Evolutionary conservation across 2,888 invertebrate genomes (phyloP).

Genomic region (Diarsia dahlii): DNA sequence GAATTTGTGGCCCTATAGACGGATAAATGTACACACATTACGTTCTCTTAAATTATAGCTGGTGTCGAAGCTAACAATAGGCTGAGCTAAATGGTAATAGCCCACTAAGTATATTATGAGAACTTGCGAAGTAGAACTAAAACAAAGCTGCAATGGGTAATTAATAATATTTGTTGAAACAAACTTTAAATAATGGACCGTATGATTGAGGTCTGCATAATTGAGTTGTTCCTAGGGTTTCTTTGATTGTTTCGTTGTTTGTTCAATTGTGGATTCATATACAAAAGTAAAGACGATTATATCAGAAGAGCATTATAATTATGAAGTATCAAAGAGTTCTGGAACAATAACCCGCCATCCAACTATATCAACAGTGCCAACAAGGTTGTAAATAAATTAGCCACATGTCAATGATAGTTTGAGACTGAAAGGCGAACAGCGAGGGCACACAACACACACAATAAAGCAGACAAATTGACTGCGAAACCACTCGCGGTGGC

Average conservation of each 20-base stretch:
- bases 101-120: slow-evolving; percentile 57
- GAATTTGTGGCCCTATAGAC: slow-evolving; percentile 50
- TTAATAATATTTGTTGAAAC: slow-evolving; percentile 41
- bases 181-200: slow-evolving; percentile 20
- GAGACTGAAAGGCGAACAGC: slow-evolving; percentile 74
- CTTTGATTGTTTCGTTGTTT: not conserved
- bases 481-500: slow-evolving; percentile 80
- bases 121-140: slow-evolving; percentile 59
- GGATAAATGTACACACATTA: slow-evolving; percentile 33
- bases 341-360: slow-evolving; percentile 18
- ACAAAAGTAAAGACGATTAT: not conserved
- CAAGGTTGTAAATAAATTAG: slow-evolving; percentile 70
- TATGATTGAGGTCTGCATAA: not conserved
- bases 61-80: slow-evolving; percentile 58
- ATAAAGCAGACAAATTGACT: slow-evolving; percentile 88
- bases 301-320: not conserved
- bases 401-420: slow-evolving; percentile 66
- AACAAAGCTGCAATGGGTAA: slow-evolving; percentile 55
- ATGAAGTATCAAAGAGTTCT: slow-evolving; percentile 18
- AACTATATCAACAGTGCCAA: slow-evolving; percentile 23
- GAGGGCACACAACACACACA: slow-evolving; percentile 78
- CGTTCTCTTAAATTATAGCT: slow-evolving; percentile 42
- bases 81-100: slow-evolving; percentile 53
- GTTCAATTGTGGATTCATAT: not conserved
- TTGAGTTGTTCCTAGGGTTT: slow-evolving; percentile 9